A percentile compares a stretch with the other conserved stretches of the same genome.
phyloP scores from a whole-genome alignment of 2,888 invertebrate species.

The Peribatodes rhomboidaria region DNA sequence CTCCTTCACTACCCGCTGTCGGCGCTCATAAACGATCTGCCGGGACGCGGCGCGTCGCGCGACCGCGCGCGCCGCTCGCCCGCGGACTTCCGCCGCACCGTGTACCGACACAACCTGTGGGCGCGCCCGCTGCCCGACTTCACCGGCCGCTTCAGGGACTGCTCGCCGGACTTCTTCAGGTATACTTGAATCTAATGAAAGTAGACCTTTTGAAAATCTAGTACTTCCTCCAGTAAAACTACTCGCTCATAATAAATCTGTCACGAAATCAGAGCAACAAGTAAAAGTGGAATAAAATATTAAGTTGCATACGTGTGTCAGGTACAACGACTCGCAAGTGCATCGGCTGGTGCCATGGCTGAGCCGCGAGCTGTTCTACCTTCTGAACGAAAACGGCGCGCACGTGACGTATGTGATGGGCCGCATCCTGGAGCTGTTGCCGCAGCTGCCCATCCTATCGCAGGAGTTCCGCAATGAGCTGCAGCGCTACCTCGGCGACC shows the following conservation, averaged over 20 bases:
- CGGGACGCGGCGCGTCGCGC: slow-evolving; percentile 47
- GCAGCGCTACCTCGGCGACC: slow-evolving; percentile 89
- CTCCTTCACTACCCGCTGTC: slow-evolving; percentile 79
- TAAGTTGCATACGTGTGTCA: slow-evolving; percentile 6
- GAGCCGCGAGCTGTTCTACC: slow-evolving; percentile 93
- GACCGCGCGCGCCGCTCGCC: slow-evolving; percentile 66
- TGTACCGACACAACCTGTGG: slow-evolving; percentile 93
- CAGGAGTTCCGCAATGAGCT: slow-evolving; percentile 90
- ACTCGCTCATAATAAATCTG: too few relatives aligned
- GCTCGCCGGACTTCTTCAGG: slow-evolving; percentile 92
- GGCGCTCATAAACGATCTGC: slow-evolving; percentile 60
- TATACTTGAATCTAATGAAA: slow-evolving; percentile 66
- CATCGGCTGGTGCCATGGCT: slow-evolving; percentile 96
- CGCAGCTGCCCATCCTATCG: slow-evolving; percentile 89
- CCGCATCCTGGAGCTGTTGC: slow-evolving; percentile 90
- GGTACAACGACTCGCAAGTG: slow-evolving; percentile 92
- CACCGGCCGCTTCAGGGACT: slow-evolving; percentile 90
- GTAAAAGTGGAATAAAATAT: background rate
- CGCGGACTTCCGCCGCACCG: slow-evolving; percentile 87
- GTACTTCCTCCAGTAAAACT: too few relatives aligned
- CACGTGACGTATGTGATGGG: slow-evolving; percentile 89
- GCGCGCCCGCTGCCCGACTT: slow-evolving; percentile 90
- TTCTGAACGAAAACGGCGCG: slow-evolving; percentile 88
- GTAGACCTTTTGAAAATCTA: too few relatives aligned
- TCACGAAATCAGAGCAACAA: too few relatives aligned